Evolutionary conservation across 2,797 vertebrate genomes (phyloP).

Genomic region (Pelobates cultripes): DNA sequence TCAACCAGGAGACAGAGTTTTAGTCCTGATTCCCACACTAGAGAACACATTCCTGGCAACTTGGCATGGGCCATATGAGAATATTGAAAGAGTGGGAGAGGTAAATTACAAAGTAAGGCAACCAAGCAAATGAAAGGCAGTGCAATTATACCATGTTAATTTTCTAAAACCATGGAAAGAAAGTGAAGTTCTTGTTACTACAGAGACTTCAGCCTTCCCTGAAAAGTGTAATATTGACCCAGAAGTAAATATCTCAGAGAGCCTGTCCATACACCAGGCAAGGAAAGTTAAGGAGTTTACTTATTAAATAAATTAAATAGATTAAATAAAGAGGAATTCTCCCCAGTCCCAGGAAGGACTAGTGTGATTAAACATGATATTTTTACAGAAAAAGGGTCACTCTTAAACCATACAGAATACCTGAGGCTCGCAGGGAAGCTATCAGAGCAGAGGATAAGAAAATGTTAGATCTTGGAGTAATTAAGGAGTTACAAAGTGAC

Average conservation of each 20-base stretch:
- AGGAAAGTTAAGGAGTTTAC: not conserved
- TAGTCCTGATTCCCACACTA: not conserved
- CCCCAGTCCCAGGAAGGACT: not conserved
- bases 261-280: not conserved
- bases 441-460: too few species aligned
- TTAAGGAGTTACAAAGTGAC: too few species aligned
- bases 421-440: not conserved
- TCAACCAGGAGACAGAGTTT: not conserved
- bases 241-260: not conserved
- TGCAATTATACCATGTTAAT: not conserved
- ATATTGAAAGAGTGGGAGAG: too few species aligned
- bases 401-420: not conserved
- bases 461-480: too few species aligned
- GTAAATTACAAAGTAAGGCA: too few species aligned
- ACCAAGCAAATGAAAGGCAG: not conserved
- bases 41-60: not conserved
- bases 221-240: not conserved
- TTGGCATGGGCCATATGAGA: too few species aligned
- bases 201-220: not conserved
- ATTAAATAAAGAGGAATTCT: not conserved
- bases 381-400: not conserved
- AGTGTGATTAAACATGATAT: not conserved
- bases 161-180: not conserved
- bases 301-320: too few species aligned
- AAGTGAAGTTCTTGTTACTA: not conserved